Percentiles rank a stretch among this genome's conserved stretches.
phyloP scores from a whole-genome alignment of 2,113 vertebrate species.

The Maylandia zebra region DNA sequence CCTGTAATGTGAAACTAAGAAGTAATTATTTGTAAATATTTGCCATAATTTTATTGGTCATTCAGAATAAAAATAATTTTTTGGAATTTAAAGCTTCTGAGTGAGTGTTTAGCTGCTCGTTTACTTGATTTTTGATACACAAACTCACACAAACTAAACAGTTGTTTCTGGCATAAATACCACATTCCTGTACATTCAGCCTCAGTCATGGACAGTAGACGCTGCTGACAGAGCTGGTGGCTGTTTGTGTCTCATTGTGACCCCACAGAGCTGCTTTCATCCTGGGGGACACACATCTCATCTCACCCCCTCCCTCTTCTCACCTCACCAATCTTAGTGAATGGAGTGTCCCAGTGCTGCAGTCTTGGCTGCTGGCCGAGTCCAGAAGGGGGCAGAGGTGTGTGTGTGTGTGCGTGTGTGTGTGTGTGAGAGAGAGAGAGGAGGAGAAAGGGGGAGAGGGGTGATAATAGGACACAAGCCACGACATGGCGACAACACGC shows the following conservation, averaged over 20 bases:
- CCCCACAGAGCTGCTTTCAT: background rate
- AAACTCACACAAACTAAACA: background rate
- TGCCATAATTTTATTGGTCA: conserved; percentile 99
- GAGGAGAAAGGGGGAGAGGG: conserved; percentile 9
- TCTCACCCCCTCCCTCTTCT: background rate
- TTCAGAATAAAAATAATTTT: conserved; percentile 99
- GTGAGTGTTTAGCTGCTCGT: conserved; percentile 6
- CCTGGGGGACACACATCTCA: background rate
- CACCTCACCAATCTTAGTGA: conserved; percentile 4
- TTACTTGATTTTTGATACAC: background rate
- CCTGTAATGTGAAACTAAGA: conserved; percentile 92
- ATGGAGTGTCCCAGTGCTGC: conserved; percentile 47
- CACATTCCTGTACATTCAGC: conserved; percentile 1
- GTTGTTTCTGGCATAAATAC: background rate
- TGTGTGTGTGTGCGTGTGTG: conserved; percentile 2
- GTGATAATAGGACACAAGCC: conserved; percentile 75
- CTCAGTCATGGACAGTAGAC: background rate
- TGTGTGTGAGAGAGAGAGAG: background rate
- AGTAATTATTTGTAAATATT: conserved; percentile 99
- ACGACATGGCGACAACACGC: conserved; percentile 66
- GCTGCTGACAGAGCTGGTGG: background rate
- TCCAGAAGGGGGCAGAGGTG: conserved; percentile 22
- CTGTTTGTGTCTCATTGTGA: background rate
- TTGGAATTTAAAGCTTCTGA: conserved; percentile 78
- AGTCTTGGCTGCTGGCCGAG: conserved; percentile 70